Evolutionary conservation across 2,113 vertebrate species (phyloP).

Genomic region (Ranitomeya variabilis): DNA sequence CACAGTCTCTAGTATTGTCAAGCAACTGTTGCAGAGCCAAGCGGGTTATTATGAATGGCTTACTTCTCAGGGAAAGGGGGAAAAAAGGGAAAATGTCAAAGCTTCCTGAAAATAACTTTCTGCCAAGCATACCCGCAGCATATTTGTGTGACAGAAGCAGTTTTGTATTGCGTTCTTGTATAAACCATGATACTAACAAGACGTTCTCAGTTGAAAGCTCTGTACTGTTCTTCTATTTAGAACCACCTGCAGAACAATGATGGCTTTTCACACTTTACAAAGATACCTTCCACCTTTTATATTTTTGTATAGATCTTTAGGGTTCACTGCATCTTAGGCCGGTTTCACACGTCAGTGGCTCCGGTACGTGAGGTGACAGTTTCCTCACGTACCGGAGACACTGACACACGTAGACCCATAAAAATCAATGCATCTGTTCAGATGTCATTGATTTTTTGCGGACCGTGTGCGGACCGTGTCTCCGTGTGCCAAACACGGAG

Average conservation of each 20-base stretch:
- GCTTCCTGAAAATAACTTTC: slow-evolving; percentile 63
- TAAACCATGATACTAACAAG: slow-evolving; percentile 41
- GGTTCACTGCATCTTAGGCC: not conserved
- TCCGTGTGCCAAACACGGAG: too few species aligned
- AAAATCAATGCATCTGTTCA: too few species aligned
- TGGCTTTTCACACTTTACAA: not conserved
- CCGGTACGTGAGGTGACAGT: too few species aligned
- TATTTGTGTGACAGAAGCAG: slow-evolving; percentile 54
- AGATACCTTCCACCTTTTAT: not conserved
- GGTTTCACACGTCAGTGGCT: too few species aligned
- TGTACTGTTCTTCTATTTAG: slow-evolving; percentile 10
- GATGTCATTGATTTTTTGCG: too few species aligned
- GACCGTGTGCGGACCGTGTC: too few species aligned
- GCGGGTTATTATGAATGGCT: slow-evolving; percentile 71
- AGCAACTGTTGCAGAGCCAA: slow-evolving; percentile 74
- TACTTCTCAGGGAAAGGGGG: not conserved
- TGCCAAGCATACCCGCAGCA: slow-evolving; percentile 55
- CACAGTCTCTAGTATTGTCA: slow-evolving; percentile 61
- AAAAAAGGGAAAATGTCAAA: slow-evolving; percentile 58
- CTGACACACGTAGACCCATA: too few species aligned
- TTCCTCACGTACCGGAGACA: too few species aligned
- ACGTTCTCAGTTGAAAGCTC: not conserved
- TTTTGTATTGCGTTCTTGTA: slow-evolving; percentile 57
- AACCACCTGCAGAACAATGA: slow-evolving; percentile 37
- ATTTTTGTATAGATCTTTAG: not conserved